Evolutionary conservation across 64 coral and sea anemone species (phyloP).

Genomic region (Pocillopora verrucosa): DNA sequence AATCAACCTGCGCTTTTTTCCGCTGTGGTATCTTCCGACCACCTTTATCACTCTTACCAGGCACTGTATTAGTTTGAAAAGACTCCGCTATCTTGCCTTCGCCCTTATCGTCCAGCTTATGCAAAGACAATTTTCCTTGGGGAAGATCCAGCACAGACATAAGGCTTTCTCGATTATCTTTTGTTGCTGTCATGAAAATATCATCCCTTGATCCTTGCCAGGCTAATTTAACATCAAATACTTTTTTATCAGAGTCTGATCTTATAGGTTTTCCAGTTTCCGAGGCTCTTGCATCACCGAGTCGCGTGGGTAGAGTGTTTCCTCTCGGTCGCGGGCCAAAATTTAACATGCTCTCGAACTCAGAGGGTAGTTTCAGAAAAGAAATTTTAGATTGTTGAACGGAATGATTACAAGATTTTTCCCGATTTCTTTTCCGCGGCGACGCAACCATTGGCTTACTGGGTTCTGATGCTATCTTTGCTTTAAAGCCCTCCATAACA

Average conservation of each 20-base stretch:
- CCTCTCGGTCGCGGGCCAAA: background rate
- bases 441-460: background rate
- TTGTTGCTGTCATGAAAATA: background rate
- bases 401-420: background rate
- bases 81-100: background rate
- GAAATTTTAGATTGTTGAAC: background rate
- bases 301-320: background rate
- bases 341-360: background rate
- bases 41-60: background rate
- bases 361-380: background rate
- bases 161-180: background rate
- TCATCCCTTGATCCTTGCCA: background rate
- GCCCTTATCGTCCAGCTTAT: background rate
- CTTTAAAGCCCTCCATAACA: constrained; percentile 1
- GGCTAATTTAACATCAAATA: background rate
- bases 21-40: background rate
- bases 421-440: background rate
- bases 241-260: background rate
- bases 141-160: background rate
- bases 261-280: background rate
- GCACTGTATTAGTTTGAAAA: background rate
- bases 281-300: background rate
- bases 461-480: background rate
- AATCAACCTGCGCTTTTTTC: background rate
- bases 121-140: background rate